Evolutionary conservation across 2,888 invertebrate species (phyloP).

Genomic region (Thera obeliscata): DNA sequence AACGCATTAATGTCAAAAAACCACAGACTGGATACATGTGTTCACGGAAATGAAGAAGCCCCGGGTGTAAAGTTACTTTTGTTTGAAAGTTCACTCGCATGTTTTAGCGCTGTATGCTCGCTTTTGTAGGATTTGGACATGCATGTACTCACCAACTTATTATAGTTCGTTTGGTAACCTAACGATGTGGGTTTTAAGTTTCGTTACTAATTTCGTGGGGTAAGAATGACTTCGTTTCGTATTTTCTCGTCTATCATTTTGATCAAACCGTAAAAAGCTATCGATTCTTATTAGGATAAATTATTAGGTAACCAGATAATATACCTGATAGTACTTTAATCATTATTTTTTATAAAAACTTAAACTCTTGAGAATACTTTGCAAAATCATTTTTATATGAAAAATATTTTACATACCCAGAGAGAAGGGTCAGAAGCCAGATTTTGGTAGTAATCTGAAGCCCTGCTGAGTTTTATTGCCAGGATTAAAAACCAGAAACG

Average conservation of each 20-base stretch:
- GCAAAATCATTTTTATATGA: too few relatives aligned
- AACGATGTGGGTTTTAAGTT: slow-evolving; percentile 4
- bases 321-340: too few relatives aligned
- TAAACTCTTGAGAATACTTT: too few relatives aligned
- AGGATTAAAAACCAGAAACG: slow-evolving; percentile 32
- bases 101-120: slow-evolving; percentile 15
- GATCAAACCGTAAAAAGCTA: not conserved
- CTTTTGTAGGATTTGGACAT: slow-evolving; percentile 21
- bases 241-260: not conserved
- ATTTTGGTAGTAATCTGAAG: slow-evolving; percentile 27
- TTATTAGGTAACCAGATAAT: too few relatives aligned
- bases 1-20: slow-evolving; percentile 33
- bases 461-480: slow-evolving; percentile 34
- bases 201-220: not conserved
- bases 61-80: slow-evolving; percentile 30
- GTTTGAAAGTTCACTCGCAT: slow-evolving; percentile 26
- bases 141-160: slow-evolving; percentile 7
- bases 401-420: not conserved
- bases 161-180: slow-evolving; percentile 12
- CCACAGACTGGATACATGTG: slow-evolving; percentile 33
- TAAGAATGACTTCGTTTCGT: not conserved
- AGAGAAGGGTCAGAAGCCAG: slow-evolving; percentile 15
- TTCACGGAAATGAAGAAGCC: slow-evolving; percentile 35
- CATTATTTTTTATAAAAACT: too few relatives aligned
- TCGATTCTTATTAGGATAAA: too few relatives aligned